Percentiles rank a stretch among this genome's conserved stretches.
These are phyloP conservation scores for Clistopyga incitator DNA, from an alignment of 2,888 invertebrate species.

Conservation along the genomic window DNA sequence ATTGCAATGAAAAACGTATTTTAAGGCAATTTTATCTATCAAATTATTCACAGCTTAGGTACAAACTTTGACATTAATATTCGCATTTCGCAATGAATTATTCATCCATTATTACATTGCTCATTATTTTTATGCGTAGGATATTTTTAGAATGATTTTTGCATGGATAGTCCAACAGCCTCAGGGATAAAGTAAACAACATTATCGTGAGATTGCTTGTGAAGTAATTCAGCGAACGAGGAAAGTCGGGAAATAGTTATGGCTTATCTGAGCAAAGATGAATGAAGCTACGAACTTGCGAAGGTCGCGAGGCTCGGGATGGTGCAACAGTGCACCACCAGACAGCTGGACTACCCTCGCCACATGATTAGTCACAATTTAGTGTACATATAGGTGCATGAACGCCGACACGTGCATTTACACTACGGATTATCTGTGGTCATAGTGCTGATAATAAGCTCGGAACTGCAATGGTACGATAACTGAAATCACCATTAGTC, in stretches of 20 bases:
- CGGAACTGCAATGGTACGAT: slow-evolving; percentile 54
- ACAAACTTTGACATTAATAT: no score
- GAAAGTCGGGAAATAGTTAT: not conserved
- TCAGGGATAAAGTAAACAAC: no score
- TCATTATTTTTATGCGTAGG: no score
- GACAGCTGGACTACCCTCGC: slow-evolving; percentile 9
- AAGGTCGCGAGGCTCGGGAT: slow-evolving; percentile 16
- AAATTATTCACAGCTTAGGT: no score
- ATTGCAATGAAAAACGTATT: no score
- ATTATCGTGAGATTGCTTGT: no score
- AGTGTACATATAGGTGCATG: slow-evolving; percentile 19
- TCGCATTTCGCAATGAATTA: no score
- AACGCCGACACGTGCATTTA: slow-evolving; percentile 56
- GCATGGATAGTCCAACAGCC: no score
- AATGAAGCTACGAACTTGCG: not conserved
- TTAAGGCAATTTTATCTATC: no score
- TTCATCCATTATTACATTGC: no score
- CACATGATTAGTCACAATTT: slow-evolving; percentile 27
- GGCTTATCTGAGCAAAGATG: not conserved
- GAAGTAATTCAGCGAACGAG: no score
- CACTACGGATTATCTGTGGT: not conserved
- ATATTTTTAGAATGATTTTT: no score
- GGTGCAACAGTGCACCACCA: slow-evolving; percentile 11
- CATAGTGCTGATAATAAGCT: slow-evolving; percentile 55
- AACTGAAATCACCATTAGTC: not conserved